Evolutionary conservation across 2,113 vertebrate genomes (phyloP).

Genomic region (Cynopterus brachyotis): DNA sequence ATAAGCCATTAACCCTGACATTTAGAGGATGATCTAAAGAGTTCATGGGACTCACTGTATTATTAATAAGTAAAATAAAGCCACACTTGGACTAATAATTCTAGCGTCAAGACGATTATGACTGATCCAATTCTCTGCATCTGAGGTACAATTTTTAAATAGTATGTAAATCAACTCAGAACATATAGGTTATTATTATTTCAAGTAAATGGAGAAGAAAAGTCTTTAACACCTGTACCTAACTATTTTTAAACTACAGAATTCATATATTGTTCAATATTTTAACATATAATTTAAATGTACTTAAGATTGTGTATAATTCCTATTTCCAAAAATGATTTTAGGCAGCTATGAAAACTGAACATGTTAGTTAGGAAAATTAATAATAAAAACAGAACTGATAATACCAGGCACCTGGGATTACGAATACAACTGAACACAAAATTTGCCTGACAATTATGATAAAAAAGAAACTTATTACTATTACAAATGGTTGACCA

Average conservation of each 20-base stretch:
- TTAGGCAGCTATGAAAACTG: neutral
- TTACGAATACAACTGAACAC: neutral
- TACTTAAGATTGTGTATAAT: neutral
- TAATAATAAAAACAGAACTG: conserved; percentile 12
- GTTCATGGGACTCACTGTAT: neutral
- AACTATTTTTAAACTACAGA: neutral
- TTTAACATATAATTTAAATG: conserved; percentile 25
- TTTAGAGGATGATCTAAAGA: neutral
- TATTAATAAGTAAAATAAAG: conserved; percentile 35
- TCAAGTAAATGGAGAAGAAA: neutral
- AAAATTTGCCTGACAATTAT: neutral
- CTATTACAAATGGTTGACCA: neutral
- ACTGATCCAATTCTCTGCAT: neutral
- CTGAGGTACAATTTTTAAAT: neutral
- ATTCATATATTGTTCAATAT: neutral
- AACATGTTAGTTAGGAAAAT: neutral
- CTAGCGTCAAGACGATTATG: neutral
- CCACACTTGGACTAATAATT: neutral
- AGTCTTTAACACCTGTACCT: neutral
- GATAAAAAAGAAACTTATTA: conserved; percentile 35
- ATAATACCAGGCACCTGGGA: neutral
- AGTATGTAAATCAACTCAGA: neutral
- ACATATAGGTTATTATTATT: neutral
- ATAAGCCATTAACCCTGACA: conserved; percentile 38
- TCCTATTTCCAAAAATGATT: conserved; percentile 8